These are phyloP conservation scores for Pediacus dermestoides DNA, from an alignment of 2,888 invertebrate species.

Conservation along the genomic window DNA sequence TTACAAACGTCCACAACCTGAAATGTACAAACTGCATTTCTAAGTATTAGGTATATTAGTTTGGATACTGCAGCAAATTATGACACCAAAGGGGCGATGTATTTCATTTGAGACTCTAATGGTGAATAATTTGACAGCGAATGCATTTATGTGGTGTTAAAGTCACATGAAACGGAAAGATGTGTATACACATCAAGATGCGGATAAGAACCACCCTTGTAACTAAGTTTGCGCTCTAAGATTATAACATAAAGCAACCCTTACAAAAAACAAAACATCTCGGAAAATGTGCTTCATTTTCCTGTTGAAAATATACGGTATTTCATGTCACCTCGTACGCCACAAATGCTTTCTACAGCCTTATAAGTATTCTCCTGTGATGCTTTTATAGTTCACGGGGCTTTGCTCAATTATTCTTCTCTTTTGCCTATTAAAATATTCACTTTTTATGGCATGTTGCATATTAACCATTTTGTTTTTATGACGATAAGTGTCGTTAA, in stretches of 20 bases:
- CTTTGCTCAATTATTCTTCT: conserved; percentile 20
- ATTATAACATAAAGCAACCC: conserved; percentile 22
- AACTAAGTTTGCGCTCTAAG: conserved; percentile 13
- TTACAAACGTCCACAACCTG: too few species aligned
- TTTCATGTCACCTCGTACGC: conserved; percentile 20
- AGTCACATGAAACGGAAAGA: not conserved
- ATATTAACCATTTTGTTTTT: conserved; percentile 17
- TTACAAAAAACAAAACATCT: conserved; percentile 12
- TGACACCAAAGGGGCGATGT: too few species aligned
- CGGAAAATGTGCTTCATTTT: conserved; percentile 33
- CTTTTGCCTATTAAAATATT: conserved; percentile 24
- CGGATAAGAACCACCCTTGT: not conserved
- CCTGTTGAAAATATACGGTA: conserved; percentile 23
- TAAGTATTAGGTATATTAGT: too few species aligned
- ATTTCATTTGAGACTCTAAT: too few species aligned
- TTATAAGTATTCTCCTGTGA: conserved; percentile 22
- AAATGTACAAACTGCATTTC: too few species aligned
- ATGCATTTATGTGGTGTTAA: conserved; percentile 1
- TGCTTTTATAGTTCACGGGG: conserved; percentile 22
- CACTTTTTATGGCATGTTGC: conserved; percentile 18
- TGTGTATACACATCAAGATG: not conserved
- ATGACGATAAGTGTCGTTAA: conserved; percentile 16
- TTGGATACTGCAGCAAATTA: too few species aligned
- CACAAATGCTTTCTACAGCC: conserved; percentile 21
- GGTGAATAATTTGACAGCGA: too few species aligned